phyloP scores from a whole-genome alignment of 2,113 vertebrate genomes.

The Capreolus pygargus region DNA sequence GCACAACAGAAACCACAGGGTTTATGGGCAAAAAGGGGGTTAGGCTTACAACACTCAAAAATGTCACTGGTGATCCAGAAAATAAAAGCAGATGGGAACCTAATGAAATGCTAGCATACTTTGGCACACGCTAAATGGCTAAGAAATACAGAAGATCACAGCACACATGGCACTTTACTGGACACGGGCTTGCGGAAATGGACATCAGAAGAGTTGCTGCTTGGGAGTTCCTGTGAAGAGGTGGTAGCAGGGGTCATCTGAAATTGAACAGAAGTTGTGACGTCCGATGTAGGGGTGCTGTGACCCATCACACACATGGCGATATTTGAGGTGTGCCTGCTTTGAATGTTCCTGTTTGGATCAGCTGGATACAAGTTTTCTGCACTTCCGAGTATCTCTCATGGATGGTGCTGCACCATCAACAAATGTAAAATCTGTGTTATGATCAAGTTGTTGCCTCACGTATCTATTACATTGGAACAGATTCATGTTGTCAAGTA shows the following conservation, averaged over 20 bases:
- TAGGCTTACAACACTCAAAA: background rate
- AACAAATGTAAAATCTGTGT: background rate
- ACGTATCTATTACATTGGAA: background rate
- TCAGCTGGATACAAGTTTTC: background rate
- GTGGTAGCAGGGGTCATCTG: background rate
- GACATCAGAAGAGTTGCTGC: background rate
- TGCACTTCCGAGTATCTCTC: background rate
- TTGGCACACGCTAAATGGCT: background rate
- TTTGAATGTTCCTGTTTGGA: background rate
- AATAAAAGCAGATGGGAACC: background rate
- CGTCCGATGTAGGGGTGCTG: background rate
- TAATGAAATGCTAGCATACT: background rate
- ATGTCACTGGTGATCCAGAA: background rate
- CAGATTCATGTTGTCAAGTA: background rate
- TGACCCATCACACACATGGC: background rate
- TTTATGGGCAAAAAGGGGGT: background rate
- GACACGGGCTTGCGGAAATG: background rate
- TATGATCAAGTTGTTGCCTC: background rate
- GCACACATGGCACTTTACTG: fast-evolving
- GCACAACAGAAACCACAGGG: background rate
- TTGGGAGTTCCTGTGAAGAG: background rate
- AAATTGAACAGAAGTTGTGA: background rate
- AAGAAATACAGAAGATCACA: background rate
- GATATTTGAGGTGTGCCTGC: background rate
- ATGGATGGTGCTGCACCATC: background rate